Conservation (phyloP, 1,140 invertebrate genomes). For the Drosophila repleta region DNA sequence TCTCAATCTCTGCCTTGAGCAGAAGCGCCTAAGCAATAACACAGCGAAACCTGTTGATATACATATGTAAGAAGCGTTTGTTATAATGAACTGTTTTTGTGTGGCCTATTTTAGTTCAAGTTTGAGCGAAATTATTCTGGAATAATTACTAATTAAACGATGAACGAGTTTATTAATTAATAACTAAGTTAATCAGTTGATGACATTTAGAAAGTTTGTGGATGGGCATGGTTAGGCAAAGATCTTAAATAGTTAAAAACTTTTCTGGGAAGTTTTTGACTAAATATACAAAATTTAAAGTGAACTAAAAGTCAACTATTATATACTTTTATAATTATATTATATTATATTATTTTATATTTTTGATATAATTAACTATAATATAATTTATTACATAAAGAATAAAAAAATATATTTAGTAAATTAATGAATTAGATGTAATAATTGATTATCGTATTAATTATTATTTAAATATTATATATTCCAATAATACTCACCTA, state of each 20-base stretch:
- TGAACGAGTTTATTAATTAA: neutral
- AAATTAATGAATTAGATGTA: too few species aligned
- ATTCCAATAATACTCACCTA: conserved; percentile 38
- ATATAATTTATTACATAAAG: too few species aligned
- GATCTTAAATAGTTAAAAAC: too few species aligned
- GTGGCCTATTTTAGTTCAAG: neutral
- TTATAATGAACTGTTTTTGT: neutral
- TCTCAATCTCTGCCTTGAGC: neutral
- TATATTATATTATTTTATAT: too few species aligned
- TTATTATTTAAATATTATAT: too few species aligned
- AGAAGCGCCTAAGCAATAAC: neutral
- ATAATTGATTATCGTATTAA: too few species aligned
- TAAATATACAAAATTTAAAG: too few species aligned
- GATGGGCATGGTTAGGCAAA: too few species aligned
- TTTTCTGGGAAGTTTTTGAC: too few species aligned
- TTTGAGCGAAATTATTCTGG: neutral
- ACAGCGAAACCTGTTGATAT: conserved; percentile 32
- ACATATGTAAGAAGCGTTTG: neutral
- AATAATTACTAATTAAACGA: neutral
- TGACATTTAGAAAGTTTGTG: neutral
- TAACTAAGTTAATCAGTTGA: neutral
- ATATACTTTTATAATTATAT: neutral
- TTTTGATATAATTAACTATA: too few species aligned
- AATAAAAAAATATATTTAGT: too few species aligned
- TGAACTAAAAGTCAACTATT: too few species aligned